Base-by-base conservation (phyloP, 2,888 invertebrate genomes). In the Acrocyrtus sp. region DNA sequence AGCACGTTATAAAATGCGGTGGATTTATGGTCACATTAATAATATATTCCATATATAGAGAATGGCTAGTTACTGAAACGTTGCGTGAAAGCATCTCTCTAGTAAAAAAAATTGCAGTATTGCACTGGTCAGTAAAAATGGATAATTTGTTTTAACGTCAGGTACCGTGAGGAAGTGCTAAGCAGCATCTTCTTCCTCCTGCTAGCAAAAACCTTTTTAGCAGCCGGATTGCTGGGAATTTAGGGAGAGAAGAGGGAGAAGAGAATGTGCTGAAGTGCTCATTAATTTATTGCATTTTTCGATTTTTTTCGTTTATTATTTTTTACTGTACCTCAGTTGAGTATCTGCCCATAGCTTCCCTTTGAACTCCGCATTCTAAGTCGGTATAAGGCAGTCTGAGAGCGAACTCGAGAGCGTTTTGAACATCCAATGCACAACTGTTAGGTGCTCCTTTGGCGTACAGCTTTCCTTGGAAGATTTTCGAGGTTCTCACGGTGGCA, bases 381-480 rank as follows among this genome's bases (percentile, higher is more conserved):
- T 96, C 94, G 84, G 93, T 93, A 86, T 95, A 96, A 60, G 92
- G 92, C 93, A 96, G 95, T 81, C 91, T 91, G 80, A 96, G 87
- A 84, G 95, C 94, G 84, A 96, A 96, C 85, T 95, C 94, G 74
- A 96, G 86, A 76, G 93, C 91, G 82, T 91, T 92, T 82, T 92
- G 91, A 63, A 96, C 92, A 84, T 96, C 95, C 78, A 92, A 90
- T 45, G 95, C 92, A 84, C 96, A 96, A 26, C 94, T 94, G 85
- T 94, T 95, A 61, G 96, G 96, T 80, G 94, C 93, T 75, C 95
- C 94, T 85, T 96, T 96, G 74, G 95, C 95, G 86, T 96, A 96
- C 79, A 96, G 93, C 86, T 96, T 96, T 79, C 96, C 96, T 84
- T 94, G 94, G 87, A 96, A 96, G 72, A 96, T 86, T 85, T 94